phyloP scores from a whole-genome alignment of 2,113 vertebrate genomes.

The Muscicapa adusta region DNA sequence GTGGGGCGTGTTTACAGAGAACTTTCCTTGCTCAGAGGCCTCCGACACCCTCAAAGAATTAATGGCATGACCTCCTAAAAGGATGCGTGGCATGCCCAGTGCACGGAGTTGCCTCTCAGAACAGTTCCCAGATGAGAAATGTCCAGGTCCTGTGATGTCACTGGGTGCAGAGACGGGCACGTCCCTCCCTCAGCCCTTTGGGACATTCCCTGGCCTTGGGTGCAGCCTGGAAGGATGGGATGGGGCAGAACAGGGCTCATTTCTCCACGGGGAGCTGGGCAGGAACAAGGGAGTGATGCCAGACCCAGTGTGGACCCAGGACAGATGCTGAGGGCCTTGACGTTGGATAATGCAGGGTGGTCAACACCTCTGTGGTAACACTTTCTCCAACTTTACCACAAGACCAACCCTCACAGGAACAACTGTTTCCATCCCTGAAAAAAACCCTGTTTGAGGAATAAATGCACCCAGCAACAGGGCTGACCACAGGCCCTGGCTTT shows the following conservation, averaged over 20 bases:
- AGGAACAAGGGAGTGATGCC: rapidly evolving
- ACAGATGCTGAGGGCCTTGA: not conserved
- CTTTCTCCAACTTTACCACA: not conserved
- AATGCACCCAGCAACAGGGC: not conserved
- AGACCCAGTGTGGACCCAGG: rapidly evolving
- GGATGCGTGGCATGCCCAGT: rapidly evolving
- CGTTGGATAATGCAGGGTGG: rapidly evolving
- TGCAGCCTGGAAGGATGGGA: rapidly evolving
- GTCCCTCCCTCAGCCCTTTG: not conserved
- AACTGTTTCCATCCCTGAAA: not conserved
- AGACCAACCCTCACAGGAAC: not conserved
- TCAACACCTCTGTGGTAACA: too few relatives aligned
- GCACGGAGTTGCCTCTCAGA: not conserved
- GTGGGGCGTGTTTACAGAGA: constrained; percentile 5
- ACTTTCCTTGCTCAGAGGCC: not conserved
- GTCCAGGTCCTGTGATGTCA: rapidly evolving
- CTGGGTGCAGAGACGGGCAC: not conserved
- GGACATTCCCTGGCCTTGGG: not conserved
- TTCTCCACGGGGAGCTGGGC: rapidly evolving
- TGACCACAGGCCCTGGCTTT: rapidly evolving
- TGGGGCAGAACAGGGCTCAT: rapidly evolving
- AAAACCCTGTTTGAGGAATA: not conserved
- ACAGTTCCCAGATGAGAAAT: not conserved
- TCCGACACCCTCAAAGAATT: not conserved
- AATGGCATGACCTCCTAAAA: not conserved